phyloP scores from a whole-genome alignment of 2,888 invertebrate species.

The Drosophila demipolita region DNA sequence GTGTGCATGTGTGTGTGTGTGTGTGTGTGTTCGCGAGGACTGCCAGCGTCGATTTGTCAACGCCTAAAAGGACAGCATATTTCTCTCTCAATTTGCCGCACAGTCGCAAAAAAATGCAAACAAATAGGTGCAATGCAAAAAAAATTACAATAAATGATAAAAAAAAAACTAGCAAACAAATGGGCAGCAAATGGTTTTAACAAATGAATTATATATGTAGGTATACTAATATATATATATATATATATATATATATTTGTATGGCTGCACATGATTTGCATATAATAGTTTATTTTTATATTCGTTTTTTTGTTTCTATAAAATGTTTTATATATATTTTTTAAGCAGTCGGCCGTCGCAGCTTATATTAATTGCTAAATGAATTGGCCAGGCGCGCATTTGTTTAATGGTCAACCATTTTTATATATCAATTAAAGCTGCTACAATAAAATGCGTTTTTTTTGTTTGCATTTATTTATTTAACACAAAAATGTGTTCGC shows the following conservation, averaged over 20 bases:
- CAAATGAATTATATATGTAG: constrained; percentile 72
- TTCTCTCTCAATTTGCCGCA: constrained; percentile 65
- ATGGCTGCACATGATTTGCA: constrained; percentile 48
- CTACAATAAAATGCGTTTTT: constrained; percentile 55
- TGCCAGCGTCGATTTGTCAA: constrained; percentile 78
- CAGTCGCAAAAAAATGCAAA: constrained; percentile 14
- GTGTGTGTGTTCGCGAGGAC: constrained; percentile 26
- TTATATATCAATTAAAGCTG: constrained; percentile 80
- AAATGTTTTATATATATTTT: constrained; percentile 29
- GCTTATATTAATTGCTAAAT: constrained; percentile 82
- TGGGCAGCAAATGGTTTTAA: constrained; percentile 75
- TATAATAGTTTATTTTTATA: constrained; percentile 63
- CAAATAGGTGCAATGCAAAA: constrained; percentile 14
- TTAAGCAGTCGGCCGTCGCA: constrained; percentile 57
- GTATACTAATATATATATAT: constrained; percentile 15
- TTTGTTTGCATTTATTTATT: constrained; percentile 30
- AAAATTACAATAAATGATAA: constrained; percentile 37
- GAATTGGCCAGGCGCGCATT: constrained; percentile 67
- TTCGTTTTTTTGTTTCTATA: constrained; percentile 11
- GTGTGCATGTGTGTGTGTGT: constrained; percentile 45
- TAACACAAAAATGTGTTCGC: constrained; percentile 47
- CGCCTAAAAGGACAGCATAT: constrained; percentile 82
- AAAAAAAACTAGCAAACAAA: constrained; percentile 49
- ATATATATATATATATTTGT: constrained; percentile 29
- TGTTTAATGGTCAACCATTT: constrained; percentile 74